Conservation (phyloP, 2,113 vertebrate genomes). For the Paradoxurus hermaphroditus region DNA sequence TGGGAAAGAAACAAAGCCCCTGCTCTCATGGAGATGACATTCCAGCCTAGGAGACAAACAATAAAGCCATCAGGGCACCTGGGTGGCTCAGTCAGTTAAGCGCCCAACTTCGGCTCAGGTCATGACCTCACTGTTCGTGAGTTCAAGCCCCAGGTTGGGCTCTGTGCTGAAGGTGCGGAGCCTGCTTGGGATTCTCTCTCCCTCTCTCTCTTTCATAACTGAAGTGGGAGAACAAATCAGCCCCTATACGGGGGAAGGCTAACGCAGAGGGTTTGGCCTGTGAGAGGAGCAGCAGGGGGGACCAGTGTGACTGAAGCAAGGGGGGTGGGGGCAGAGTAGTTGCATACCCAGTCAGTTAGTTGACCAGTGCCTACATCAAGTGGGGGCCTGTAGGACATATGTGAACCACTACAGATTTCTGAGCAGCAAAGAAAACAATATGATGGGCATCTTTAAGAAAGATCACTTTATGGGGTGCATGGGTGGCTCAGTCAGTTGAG, state of each 20-base stretch:
- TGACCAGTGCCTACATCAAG: neutral
- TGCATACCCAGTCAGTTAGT: fast-evolving
- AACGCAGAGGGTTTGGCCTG: fast-evolving
- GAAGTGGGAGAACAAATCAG: neutral
- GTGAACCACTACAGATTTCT: fast-evolving
- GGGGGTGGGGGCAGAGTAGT: too few species aligned
- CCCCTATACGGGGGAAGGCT: too few species aligned
- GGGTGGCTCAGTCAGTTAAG: too few species aligned
- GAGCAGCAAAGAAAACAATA: neutral
- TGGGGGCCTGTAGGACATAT: neutral
- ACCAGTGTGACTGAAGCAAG: neutral
- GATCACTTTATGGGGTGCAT: too few species aligned
- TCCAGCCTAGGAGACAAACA: neutral
- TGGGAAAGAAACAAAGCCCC: neutral
- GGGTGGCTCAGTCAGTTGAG: too few species aligned
- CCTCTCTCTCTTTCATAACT: neutral
- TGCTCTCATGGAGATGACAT: neutral
- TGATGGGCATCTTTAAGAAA: neutral
- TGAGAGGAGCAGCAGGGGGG: neutral
- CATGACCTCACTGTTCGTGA: too few species aligned
- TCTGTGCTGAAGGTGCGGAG: too few species aligned
- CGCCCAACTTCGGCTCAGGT: too few species aligned
- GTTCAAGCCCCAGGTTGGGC: too few species aligned
- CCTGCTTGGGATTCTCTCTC: too few species aligned
- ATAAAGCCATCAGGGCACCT: neutral